Conservation (phyloP, 37 sponge, comb jelly and placozoan species). For the Diacarnus erythraeanus region DNA sequence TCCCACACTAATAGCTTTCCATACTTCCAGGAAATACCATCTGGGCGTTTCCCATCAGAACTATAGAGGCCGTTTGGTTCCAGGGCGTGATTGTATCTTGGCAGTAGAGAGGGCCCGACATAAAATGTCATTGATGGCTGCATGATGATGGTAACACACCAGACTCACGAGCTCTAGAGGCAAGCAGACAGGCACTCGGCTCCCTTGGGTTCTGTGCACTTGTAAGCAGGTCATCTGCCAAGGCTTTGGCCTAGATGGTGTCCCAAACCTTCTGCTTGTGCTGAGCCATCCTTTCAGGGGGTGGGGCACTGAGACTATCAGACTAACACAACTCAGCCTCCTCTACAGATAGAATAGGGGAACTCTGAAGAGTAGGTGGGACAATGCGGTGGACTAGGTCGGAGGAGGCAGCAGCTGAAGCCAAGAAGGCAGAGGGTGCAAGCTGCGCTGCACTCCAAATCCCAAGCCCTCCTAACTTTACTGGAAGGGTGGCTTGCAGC, state of each 20-base stretch:
- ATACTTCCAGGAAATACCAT: slow-evolving; percentile 36
- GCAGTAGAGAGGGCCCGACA: slow-evolving; percentile 32
- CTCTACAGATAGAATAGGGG: not conserved
- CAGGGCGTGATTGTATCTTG: slow-evolving; percentile 28
- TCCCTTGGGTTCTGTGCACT: slow-evolving; percentile 2
- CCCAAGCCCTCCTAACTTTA: slow-evolving; percentile 45
- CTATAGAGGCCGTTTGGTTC: slow-evolving; percentile 26
- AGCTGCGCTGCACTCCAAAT: slow-evolving; percentile 38
- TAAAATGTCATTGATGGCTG: slow-evolving; percentile 33
- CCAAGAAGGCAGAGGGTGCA: slow-evolving; percentile 54
- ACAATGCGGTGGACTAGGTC: slow-evolving; percentile 16
- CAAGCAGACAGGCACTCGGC: slow-evolving; percentile 9
- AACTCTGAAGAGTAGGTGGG: slow-evolving; percentile 1
- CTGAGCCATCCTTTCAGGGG: not conserved
- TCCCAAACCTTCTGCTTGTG: slow-evolving; percentile 49
- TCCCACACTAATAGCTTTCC: not conserved
- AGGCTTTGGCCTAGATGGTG: not conserved
- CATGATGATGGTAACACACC: slow-evolving; percentile 17
- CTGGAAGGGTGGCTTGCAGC: slow-evolving; percentile 53
- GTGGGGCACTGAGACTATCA: not conserved
- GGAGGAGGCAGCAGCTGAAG: slow-evolving; percentile 44
- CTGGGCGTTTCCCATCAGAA: slow-evolving; percentile 36
- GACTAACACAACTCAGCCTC: slow-evolving; percentile 6
- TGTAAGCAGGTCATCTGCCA: slow-evolving; percentile 9
- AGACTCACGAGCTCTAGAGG: slow-evolving; percentile 27